Evolutionary conservation across 1,140 invertebrate species (phyloP), one percentile per base, ranked within the genome.

Genomic region (Euwallacea fornicatus): DNA sequence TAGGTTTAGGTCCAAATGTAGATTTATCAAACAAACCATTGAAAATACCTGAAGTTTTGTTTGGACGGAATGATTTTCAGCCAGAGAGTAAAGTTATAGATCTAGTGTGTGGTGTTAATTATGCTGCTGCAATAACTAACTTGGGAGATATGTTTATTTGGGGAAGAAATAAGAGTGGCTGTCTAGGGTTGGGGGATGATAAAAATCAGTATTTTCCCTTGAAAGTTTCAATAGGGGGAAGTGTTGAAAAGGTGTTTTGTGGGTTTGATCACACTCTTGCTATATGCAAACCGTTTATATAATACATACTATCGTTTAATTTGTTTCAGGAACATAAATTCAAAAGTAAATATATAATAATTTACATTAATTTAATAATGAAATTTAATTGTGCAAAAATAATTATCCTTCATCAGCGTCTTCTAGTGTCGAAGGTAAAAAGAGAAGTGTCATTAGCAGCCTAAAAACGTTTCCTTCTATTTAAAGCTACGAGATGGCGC

Each of bases 141-240:
- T 81, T 81, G 42, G 93, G 93, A 8, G 91, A 96, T 83, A 81
- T 98, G 1, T 98, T 91, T 76, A 92, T 88, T 77, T 98, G 96
- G 96, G 96, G 96, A 7, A 86, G 88, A 76, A 97, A 98, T 82
- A 88, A 88, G 76, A 86, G 88, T 74, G 91, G 91, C 0, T 93
- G 90, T 78, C 82, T 98, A 7, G 96, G 96, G 0, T 81, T 97
- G 53, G 93, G 93, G 0, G 83, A 91, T 77, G 75, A 78, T 2
- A 88, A 91, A 63, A 90, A 96, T 81, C 95, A 97, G 80, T 90
- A 85, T 83, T 98, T 97, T 81, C 96, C 96, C 21, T 84, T 95
- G 6, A 93, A 91, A 87, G 91, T 93, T 42, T 82, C 89, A 7
- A 79, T 96, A 43, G 91, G 91, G 60, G 92, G 90, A 6, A 83